Evolutionary conservation across 92 coral and sea anemone species (phyloP).

Genomic region (Actinostola sp.): DNA sequence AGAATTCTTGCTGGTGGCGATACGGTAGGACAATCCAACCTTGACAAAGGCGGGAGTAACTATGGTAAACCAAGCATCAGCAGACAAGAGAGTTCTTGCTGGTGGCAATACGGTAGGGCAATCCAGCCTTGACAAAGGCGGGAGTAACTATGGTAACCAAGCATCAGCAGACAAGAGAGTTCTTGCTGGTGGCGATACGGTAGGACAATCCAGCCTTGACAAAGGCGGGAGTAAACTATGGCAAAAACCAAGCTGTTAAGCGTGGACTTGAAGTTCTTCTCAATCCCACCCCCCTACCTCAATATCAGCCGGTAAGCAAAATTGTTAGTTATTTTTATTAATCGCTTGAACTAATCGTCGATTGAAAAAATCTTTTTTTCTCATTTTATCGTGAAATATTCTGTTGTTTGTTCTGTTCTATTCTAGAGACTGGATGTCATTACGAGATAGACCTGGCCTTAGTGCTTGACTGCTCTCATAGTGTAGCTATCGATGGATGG

Average conservation of each 20-base stretch:
- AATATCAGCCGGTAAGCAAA: constrained; percentile 8
- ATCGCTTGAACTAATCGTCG: no score
- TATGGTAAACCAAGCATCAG: no score
- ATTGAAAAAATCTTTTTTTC: no score
- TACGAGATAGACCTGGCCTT: constrained; percentile 48
- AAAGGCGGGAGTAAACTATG: constrained; percentile 16
- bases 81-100: no score
- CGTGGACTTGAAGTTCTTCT: neutral
- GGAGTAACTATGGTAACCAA: no score
- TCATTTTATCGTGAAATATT: no score
- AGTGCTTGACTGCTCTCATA: constrained; percentile 51
- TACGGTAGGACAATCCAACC: no score
- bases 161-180: neutral
- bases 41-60: no score
- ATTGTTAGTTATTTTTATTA: neutral
- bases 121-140: no score
- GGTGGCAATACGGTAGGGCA: no score
- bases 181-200: neutral
- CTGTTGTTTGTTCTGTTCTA: neutral
- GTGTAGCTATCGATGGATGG: constrained; percentile 40
- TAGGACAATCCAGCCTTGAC: neutral
- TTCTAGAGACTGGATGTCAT: constrained; percentile 32
- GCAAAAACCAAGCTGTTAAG: neutral
- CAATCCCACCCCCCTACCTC: constrained; percentile 9
- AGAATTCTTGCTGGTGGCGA: no score